Percentiles rank a stretch among this genome's conserved stretches.
Conservation (phyloP, 2,113 vertebrate genomes). For the Nibea albiflora region DNA sequence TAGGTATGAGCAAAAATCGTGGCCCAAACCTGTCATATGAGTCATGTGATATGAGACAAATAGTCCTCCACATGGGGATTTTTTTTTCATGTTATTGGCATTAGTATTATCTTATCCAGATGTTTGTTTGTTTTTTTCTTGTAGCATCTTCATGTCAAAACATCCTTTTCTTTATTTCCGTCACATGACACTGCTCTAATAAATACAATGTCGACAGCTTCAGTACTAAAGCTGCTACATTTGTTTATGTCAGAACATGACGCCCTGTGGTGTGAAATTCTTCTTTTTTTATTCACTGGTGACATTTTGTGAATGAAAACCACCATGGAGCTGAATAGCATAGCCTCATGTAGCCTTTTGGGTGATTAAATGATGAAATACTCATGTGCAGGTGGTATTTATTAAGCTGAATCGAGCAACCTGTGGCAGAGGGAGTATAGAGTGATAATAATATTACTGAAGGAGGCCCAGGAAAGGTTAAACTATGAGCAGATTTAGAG, state of each 20-base stretch:
- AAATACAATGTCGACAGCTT: not conserved
- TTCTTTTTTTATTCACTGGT: not conserved
- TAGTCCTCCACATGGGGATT: too few species aligned
- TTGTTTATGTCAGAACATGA: not conserved
- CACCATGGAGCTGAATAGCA: not conserved
- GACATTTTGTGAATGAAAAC: not conserved
- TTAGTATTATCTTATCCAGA: too few species aligned
- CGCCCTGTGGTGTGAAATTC: not conserved
- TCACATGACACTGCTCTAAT: not conserved
- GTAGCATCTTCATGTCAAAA: too few species aligned
- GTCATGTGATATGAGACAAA: not conserved
- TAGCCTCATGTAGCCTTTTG: not conserved
- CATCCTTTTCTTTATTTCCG: not conserved
- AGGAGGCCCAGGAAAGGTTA: not conserved
- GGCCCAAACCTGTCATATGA: not conserved
- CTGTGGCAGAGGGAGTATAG: not conserved
- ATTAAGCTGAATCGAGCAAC: not conserved
- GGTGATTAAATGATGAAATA: not conserved
- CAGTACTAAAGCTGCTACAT: too few species aligned
- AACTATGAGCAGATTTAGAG: not conserved
- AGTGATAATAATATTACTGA: not conserved
- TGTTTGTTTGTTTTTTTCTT: too few species aligned
- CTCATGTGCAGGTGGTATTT: not conserved
- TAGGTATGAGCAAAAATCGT: too few species aligned
- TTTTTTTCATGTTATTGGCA: too few species aligned